Evolutionary conservation across 2,113 vertebrate species (phyloP).

Genomic region (Coptodon bakossiorum): DNA sequence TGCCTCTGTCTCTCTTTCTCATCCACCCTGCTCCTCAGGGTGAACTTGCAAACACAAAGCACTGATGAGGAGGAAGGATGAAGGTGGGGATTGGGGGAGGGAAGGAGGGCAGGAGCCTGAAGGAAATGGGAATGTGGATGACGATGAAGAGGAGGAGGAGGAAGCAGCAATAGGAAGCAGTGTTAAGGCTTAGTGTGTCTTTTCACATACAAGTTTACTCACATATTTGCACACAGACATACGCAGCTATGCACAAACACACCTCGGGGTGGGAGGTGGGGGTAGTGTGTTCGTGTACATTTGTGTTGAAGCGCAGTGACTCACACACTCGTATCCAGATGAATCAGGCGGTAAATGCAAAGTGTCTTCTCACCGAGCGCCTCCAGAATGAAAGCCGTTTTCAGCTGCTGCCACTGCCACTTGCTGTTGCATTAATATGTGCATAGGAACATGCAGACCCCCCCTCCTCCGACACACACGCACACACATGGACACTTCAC

Average conservation of each 20-base stretch:
- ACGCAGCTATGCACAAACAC: neutral
- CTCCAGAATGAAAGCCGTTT: constrained; percentile 40
- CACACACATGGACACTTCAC: neutral
- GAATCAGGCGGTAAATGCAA: constrained; percentile 40
- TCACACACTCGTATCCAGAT: neutral
- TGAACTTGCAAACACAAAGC: constrained; percentile 8
- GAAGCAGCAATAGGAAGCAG: constrained; percentile 1
- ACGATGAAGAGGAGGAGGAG: neutral
- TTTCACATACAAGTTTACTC: constrained; percentile 23
- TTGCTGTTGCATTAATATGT: constrained; percentile 32
- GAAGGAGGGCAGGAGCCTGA: neutral
- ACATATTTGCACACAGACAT: constrained; percentile 5
- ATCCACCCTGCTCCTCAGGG: constrained; percentile 1
- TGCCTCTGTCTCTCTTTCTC: neutral
- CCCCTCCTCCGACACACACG: neutral
- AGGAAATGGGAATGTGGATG: constrained; percentile 3
- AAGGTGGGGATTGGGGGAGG: neutral
- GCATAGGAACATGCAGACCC: constrained; percentile 12
- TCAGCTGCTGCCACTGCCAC: constrained; percentile 23
- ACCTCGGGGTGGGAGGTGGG: neutral
- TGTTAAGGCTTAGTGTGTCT: neutral
- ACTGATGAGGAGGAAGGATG: constrained; percentile 23
- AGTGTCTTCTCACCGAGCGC: constrained; percentile 11
- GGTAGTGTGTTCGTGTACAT: neutral
- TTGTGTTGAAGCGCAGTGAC: neutral